Percentiles rank a stretch among this genome's conserved stretches.
These are phyloP conservation scores for Leptestheria dahalacensis DNA, from an alignment of 1,140 invertebrate genomes.

Conservation along the genomic window DNA sequence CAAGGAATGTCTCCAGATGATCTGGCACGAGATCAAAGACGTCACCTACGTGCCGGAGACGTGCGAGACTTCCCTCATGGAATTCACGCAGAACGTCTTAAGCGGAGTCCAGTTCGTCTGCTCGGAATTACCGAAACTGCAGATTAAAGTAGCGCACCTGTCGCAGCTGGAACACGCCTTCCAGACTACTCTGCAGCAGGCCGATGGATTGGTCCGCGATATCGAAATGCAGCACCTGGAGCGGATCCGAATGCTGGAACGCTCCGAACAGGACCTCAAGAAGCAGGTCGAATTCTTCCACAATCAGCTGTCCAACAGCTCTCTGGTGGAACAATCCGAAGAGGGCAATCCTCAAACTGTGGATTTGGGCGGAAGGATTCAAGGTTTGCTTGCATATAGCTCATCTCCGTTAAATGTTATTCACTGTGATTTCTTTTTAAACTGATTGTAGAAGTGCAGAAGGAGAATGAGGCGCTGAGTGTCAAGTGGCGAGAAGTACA, in stretches of 20 bases:
- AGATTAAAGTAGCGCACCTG: slow-evolving; percentile 17
- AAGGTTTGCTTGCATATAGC: background rate
- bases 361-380: background rate
- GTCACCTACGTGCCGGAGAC: background rate
- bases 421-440: slow-evolving; percentile 29
- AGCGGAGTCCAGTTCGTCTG: slow-evolving; percentile 19
- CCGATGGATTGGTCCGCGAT: slow-evolving; percentile 4
- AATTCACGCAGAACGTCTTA: slow-evolving; percentile 16
- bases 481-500: slow-evolving; percentile 19
- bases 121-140: slow-evolving; percentile 20
- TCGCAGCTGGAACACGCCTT: slow-evolving; percentile 16
- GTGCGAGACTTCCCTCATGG: background rate
- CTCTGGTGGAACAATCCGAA: background rate
- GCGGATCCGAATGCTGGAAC: slow-evolving; percentile 3
- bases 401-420: slow-evolving; percentile 23
- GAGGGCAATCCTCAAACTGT: background rate
- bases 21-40: slow-evolving; percentile 11
- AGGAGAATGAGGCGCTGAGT: slow-evolving; percentile 25
- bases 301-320: slow-evolving; percentile 21
- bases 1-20: slow-evolving; percentile 5
- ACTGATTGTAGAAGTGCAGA: slow-evolving; percentile 24
- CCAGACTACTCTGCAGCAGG: slow-evolving; percentile 12
- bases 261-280: slow-evolving; percentile 10
- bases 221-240: slow-evolving; percentile 3
- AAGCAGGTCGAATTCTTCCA: slow-evolving; percentile 21